These are phyloP conservation scores for Orius insidiosus DNA, from an alignment of 1,140 invertebrate genomes.

Conservation along the genomic window DNA sequence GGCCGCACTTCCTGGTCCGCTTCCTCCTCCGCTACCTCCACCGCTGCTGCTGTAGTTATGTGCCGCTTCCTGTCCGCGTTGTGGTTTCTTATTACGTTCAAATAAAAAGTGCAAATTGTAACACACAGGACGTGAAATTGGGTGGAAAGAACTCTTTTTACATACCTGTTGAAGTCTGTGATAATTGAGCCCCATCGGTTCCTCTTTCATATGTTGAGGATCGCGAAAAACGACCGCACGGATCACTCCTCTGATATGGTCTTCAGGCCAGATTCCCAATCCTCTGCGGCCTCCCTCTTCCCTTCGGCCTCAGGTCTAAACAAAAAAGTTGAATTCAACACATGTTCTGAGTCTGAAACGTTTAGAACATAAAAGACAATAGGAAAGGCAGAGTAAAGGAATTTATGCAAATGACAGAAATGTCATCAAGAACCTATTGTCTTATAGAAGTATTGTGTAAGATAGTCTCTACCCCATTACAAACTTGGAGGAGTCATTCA, in stretches of 20 bases:
- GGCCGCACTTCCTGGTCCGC: slow-evolving; percentile 30
- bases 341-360: neutral
- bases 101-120: too few relatives aligned
- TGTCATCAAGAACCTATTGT: slow-evolving; percentile 12
- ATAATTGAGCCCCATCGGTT: slow-evolving; percentile 38
- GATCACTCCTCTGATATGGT: slow-evolving; percentile 78
- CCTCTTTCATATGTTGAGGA: slow-evolving; percentile 54
- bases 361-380: slow-evolving; percentile 7
- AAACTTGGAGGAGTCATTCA: too few relatives aligned
- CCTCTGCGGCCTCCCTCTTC: slow-evolving; percentile 69
- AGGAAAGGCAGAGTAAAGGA: slow-evolving; percentile 6
- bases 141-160: too few relatives aligned
- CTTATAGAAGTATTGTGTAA: slow-evolving; percentile 11
- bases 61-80: slow-evolving; percentile 4
- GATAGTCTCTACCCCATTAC: slow-evolving; percentile 4
- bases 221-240: slow-evolving; percentile 80
- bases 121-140: too few relatives aligned
- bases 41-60: slow-evolving; percentile 27
- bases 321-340: too few relatives aligned
- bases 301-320: slow-evolving; percentile 71
- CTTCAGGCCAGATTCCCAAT: slow-evolving; percentile 86
- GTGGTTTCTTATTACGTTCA: slow-evolving; percentile 3
- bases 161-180: slow-evolving; percentile 25
- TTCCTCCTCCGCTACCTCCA: slow-evolving; percentile 24
- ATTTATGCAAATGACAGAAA: slow-evolving; percentile 13